Evolutionary conservation across 2,888 invertebrate species (phyloP), one percentile per base, ranked within the genome.

Genomic region (Cataglyphis livida): DNA sequence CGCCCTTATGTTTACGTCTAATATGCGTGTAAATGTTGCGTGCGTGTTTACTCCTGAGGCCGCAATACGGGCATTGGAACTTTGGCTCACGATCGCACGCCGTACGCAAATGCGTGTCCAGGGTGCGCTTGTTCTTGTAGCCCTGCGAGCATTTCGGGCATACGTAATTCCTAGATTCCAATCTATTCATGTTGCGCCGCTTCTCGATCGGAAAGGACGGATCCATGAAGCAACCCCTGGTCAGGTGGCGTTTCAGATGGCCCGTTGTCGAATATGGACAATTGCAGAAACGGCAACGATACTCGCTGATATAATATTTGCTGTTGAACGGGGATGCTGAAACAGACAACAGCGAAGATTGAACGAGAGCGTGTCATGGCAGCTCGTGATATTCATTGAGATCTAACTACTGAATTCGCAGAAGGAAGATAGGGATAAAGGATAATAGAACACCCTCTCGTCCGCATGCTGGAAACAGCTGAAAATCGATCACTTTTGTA

Each of bases 71-170:
- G 70, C 94, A 94, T 9, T 86, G 86, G 61, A 92, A 94, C 75
- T 90, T 93, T 0, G 93, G 91, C 44, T 92, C 92, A 54, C 90
- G 90, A 12, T 93, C 93, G 81, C 94, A 94, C 68, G 92, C 92
- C 21, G 89, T 91, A 28, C 84, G 89, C 65, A 89, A 4, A 81
- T 93, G 93, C 15, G 87, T 87, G 15, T 84, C 41, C 68, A 93
- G 54, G 0, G 90, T 89, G 15, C 89, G 86, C 21, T 89, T 91
- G 81, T 87, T 89, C 75, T 91, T 91, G 66, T 91, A 93, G 7
- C 88, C 87, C 73, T 91, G 89, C 28, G 87, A 88, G 41, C 93
- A 93, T 21, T 84, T 84, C 0, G 91, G 90, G 48, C 92, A 92
- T n/a, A 88, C 78, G 71, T 85, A 83, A 44, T 88, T 85, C 32